Percentiles rank a stretch among this genome's conserved stretches.
Conservation (phyloP, 92 coral and sea anemone species). For the Zoanthus sociatus region DNA sequence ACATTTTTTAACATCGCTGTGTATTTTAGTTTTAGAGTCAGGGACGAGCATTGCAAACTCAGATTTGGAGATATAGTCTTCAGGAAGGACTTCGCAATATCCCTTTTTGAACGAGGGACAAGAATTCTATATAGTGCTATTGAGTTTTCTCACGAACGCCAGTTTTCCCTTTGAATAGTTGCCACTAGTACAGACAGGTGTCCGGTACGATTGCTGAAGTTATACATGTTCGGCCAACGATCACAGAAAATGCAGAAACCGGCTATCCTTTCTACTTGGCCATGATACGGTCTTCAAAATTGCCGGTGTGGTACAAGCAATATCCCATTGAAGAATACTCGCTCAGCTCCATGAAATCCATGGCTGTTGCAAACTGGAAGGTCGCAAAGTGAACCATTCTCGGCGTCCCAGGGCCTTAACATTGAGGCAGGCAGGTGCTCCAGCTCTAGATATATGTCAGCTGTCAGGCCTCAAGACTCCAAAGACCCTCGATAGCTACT, state of each 20-base stretch:
- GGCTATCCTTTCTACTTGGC: no score
- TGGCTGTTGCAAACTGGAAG: not conserved
- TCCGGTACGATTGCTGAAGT: not conserved
- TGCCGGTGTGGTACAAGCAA: no score
- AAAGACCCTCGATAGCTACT: not conserved
- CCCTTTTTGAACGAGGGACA: not conserved
- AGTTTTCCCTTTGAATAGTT: not conserved
- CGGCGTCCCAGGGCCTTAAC: not conserved
- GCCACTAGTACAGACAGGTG: conserved; percentile 11
- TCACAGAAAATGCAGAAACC: no score
- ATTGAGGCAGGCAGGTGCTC: no score
- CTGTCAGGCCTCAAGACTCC: no score
- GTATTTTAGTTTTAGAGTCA: no score
- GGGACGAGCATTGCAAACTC: no score
- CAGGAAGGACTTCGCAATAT: no score
- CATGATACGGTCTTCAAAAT: not conserved
- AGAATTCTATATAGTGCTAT: not conserved
- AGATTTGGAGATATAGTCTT: no score
- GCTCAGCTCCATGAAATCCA: not conserved
- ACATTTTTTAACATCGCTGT: no score
- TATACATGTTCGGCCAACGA: not conserved
- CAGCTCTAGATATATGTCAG: no score
- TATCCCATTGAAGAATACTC: no score
- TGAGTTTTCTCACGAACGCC: not conserved
- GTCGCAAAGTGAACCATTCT: conserved; percentile 9